Evolutionary conservation across 2,888 invertebrate species (phyloP).

Genomic region (Enchytraeus crypticus): DNA sequence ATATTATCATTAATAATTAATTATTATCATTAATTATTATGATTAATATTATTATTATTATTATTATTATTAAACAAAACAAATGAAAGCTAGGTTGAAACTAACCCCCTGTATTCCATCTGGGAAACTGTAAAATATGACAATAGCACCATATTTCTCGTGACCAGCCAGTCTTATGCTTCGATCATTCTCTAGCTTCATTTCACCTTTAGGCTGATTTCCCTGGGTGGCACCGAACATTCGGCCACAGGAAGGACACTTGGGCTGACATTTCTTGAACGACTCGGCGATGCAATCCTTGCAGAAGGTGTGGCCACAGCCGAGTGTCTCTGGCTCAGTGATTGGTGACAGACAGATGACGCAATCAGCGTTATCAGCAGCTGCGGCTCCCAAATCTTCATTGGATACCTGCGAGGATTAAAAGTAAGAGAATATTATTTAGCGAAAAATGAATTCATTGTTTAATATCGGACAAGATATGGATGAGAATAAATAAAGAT

Average conservation of each 20-base stretch:
- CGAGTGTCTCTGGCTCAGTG: constrained; percentile 17
- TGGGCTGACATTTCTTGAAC: constrained; percentile 29
- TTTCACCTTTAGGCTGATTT: constrained; percentile 35
- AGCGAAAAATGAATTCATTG: too few species aligned
- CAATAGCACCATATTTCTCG: constrained; percentile 18
- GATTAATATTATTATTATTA: not conserved
- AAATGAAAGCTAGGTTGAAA: not conserved
- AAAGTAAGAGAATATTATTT: too few species aligned
- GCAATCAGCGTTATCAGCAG: constrained; percentile 19
- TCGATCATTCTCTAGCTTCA: constrained; percentile 15
- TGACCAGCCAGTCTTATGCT: constrained; percentile 23
- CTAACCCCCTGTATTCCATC: constrained; percentile 33
- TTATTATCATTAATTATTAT: not conserved
- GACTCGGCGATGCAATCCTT: constrained; percentile 31
- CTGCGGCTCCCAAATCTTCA: not conserved
- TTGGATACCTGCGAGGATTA: too few species aligned
- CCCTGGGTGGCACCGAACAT: constrained; percentile 34
- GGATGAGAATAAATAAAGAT: too few species aligned
- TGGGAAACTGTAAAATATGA: constrained; percentile 39
- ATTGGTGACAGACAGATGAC: constrained; percentile 31
- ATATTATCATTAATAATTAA: too few species aligned
- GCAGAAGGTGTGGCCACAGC: constrained; percentile 36
- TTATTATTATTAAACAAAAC: constrained; percentile 9
- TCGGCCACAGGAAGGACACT: constrained; percentile 36
- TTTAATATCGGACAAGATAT: too few species aligned